Percentiles rank a stretch among this genome's conserved stretches.
These are phyloP conservation scores for Nannoperca australis DNA, from an alignment of 2,797 vertebrate genomes.

Conservation along the genomic window DNA sequence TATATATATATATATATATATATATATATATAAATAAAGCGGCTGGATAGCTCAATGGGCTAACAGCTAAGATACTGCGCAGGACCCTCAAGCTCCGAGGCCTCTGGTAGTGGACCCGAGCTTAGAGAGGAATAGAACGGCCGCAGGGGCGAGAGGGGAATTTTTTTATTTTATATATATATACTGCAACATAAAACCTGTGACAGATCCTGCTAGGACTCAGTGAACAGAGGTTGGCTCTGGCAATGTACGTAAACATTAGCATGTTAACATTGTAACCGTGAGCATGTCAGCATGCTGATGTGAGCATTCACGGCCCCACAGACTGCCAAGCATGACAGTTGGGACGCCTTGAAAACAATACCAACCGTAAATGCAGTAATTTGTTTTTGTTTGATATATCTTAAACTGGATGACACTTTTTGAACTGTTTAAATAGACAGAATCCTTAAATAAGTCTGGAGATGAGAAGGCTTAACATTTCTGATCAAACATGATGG, in stretches of 20 bases:
- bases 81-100: no score
- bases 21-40: no score
- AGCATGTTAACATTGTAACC: neutral
- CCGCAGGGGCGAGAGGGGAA: no score
- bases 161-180: no score
- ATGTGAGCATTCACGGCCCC: neutral
- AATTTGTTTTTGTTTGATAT: neutral
- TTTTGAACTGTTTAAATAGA: neutral
- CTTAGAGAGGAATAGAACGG: no score
- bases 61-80: no score
- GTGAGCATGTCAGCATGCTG: no score
- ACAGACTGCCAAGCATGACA: neutral
- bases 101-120: no score
- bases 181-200: neutral
- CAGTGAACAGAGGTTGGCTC: neutral
- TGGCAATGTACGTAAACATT: neutral
- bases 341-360: neutral
- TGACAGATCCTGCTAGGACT: neutral
- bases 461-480: neutral
- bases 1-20: no score
- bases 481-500: neutral
- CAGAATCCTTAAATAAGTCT: neutral
- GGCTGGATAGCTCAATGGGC: no score
- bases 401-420: neutral
- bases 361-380: neutral